Evolutionary conservation across 2,888 invertebrate species (phyloP), one percentile per base, ranked within the genome.

Genomic region (Macaria notata): DNA sequence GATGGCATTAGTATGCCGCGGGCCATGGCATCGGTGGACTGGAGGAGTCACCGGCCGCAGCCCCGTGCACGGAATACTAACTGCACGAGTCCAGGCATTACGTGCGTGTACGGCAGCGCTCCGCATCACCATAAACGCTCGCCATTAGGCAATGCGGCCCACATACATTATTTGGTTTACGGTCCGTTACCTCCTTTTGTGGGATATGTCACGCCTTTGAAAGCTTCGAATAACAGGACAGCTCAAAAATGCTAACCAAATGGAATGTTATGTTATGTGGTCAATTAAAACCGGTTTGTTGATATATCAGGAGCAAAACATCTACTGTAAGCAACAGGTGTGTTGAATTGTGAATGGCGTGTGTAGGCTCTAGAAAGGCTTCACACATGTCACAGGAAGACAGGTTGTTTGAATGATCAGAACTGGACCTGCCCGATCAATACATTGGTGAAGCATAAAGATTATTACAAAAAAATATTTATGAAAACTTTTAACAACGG

Each of bases 1-100:
- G 78, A 39, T 63, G 70, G 58, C 75, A 91, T 91, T 91, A 88
- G 86, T 89, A 91, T 91, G 86, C 90, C 68, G 73, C 72, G 72
- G 75, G 77, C 79, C 79, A 78, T 81, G 79, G 82, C 78, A 79
- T 80, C 76, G 78, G 76, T 83, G 84, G 79, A 84, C 83, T 77
- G 75, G 83, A 84, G 84, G 84, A 88, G 90, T 90, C 90, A 88
- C 81, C 86, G 89, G 70, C 86, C 88, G 83, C 81, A 63, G 65
- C 65, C 65, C 72, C 88, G 89, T 88, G 89, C 76, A 69, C 70
- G 73, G 89, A 87, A 91, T 91, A 85, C 83, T 60, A 72, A 75
- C 79, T 69, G 69, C 67, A 72, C 75, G 73, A 75, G 75, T 73
- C 76, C 70, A 79, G 73, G 75, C 80, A 86, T 86, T 82, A 84